These are phyloP conservation scores for Orthonevra nobilis DNA, from an alignment of 2,888 invertebrate species.

Conservation along the genomic window DNA sequence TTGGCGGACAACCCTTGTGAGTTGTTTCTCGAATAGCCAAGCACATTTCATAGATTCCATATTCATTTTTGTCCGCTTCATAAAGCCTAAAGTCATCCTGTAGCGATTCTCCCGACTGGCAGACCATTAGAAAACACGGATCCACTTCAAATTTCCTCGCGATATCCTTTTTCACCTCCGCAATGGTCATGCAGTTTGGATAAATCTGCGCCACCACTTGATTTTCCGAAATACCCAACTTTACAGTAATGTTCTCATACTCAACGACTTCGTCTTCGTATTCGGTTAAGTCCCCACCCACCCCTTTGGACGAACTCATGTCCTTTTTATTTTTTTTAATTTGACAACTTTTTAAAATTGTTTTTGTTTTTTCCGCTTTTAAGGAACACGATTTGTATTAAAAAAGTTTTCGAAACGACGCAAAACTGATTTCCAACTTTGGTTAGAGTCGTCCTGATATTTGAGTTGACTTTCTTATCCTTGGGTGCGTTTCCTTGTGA, in stretches of 20 bases:
- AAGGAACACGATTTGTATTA: slow-evolving; percentile 3
- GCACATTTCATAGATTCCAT: slow-evolving; percentile 77
- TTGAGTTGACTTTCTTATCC: not conserved
- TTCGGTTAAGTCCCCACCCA: slow-evolving; percentile 8
- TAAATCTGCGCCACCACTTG: slow-evolving; percentile 79
- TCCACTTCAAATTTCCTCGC: slow-evolving; percentile 82
- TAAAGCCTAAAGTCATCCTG: slow-evolving; percentile 74
- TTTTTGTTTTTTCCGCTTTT: not conserved
- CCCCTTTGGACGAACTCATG: slow-evolving; percentile 17
- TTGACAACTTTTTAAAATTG: slow-evolving; percentile 10
- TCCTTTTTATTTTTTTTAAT: not conserved
- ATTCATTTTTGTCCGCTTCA: slow-evolving; percentile 76
- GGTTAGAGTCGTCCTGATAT: too few species aligned
- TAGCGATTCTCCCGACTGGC: slow-evolving; percentile 80
- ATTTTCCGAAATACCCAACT: slow-evolving; percentile 76
- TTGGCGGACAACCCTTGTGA: slow-evolving; percentile 46
- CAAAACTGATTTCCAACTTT: not conserved
- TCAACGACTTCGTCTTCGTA: slow-evolving; percentile 71
- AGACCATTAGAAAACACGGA: slow-evolving; percentile 81
- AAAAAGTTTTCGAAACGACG: not conserved
- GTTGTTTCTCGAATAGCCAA: slow-evolving; percentile 71
- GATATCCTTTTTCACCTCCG: slow-evolving; percentile 83
- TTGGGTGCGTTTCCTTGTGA: slow-evolving; percentile 52
- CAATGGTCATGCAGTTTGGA: slow-evolving; percentile 81
- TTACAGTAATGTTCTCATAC: slow-evolving; percentile 79